A percentile compares a stretch with the other conserved stretches of the same genome.
Evolutionary conservation across 1,140 invertebrate species (phyloP).

Genomic region (Listronotus bonariensis): DNA sequence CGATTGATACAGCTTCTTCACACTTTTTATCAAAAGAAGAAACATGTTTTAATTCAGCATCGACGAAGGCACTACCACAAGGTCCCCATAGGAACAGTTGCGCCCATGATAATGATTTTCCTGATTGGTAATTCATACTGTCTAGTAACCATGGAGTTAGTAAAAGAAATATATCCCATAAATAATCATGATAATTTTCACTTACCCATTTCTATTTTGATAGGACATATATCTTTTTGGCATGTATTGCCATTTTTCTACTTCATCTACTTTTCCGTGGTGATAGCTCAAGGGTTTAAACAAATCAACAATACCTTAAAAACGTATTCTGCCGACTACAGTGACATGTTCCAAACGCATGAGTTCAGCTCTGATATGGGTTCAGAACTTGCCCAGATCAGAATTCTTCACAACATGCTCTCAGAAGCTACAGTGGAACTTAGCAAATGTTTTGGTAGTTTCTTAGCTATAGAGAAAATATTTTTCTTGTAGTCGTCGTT

Average conservation of each 20-base stretch:
- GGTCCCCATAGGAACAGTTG: background rate
- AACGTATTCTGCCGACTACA: background rate
- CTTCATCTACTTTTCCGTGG: background rate
- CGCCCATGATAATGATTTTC: background rate
- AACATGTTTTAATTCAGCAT: background rate
- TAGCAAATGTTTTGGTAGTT: conserved; percentile 19
- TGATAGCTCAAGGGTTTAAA: background rate
- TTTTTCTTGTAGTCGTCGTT: conserved; percentile 10
- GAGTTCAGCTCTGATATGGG: background rate
- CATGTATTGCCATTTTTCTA: background rate
- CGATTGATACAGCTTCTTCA: conserved; percentile 11
- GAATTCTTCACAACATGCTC: conserved; percentile 16
- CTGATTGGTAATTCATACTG: background rate
- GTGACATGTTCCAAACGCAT: too few relatives aligned
- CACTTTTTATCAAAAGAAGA: background rate
- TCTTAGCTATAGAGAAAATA: conserved; percentile 22
- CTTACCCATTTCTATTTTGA: background rate
- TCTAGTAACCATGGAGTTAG: background rate
- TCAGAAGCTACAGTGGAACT: conserved; percentile 10
- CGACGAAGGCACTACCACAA: background rate
- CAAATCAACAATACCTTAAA: background rate
- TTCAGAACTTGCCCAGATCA: conserved; percentile 2
- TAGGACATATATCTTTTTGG: background rate
- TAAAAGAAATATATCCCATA: conserved; percentile 2
- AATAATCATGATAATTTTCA: background rate